Evolutionary conservation across 1,140 invertebrate species (phyloP).

Genomic region (Tetranychus cinnabarinus): DNA sequence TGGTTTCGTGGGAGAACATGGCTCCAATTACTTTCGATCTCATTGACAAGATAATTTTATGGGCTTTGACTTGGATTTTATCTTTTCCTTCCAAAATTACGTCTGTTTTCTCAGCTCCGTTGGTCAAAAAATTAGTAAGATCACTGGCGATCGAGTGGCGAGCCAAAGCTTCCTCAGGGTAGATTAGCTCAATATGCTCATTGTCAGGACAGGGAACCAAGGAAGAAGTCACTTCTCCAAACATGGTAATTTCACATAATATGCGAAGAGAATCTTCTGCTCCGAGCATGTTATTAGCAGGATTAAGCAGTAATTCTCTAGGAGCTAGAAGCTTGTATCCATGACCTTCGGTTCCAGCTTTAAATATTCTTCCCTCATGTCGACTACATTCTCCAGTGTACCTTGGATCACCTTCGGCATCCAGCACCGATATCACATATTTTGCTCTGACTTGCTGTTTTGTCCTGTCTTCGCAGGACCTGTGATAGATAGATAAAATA

Average conservation of each 20-base stretch:
- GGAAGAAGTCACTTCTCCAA: neutral
- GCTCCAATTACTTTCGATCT: conserved; percentile 4
- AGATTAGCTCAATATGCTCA: neutral
- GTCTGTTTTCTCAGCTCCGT: neutral
- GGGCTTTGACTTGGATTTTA: neutral
- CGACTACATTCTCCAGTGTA: conserved; percentile 1
- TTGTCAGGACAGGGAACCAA: neutral
- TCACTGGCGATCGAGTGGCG: neutral
- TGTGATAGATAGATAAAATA: no score
- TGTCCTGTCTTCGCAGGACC: neutral
- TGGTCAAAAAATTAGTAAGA: neutral
- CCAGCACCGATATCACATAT: neutral
- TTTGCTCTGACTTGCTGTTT: neutral
- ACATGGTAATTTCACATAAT: neutral
- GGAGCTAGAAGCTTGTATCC: neutral
- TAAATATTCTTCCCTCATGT: neutral
- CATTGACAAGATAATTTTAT: neutral
- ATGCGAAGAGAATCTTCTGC: neutral
- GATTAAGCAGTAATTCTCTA: neutral
- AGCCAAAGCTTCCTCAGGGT: neutral
- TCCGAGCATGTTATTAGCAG: neutral
- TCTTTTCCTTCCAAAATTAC: neutral
- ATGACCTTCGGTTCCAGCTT: conserved; percentile 1
- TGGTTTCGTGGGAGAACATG: conserved; percentile 7
- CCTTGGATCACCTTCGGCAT: neutral